These are phyloP conservation scores for Manis crassicaudata DNA, from an alignment of 2,797 vertebrate genomes.

Conservation along the genomic window DNA sequence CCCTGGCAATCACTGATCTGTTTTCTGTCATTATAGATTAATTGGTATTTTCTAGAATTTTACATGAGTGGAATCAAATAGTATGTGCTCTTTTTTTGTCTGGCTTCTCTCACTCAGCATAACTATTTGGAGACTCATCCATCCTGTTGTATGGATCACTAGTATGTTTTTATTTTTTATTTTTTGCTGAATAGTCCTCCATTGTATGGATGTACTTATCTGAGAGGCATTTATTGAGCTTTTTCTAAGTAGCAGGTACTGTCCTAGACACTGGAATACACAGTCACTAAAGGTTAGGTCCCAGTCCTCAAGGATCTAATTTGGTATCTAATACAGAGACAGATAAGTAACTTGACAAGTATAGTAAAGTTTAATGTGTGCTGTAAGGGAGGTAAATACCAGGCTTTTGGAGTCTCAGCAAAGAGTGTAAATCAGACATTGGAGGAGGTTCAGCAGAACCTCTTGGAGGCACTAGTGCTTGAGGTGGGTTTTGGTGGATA, in stretches of 20 bases:
- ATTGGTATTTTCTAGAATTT: constrained; percentile 37
- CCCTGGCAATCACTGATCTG: neutral
- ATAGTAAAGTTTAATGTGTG: neutral
- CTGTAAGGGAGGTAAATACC: neutral
- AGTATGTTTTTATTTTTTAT: neutral
- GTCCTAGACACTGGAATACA: neutral
- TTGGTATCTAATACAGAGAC: neutral
- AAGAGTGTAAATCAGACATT: neutral
- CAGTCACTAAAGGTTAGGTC: neutral
- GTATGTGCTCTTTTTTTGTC: neutral
- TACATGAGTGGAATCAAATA: neutral
- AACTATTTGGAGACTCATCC: neutral
- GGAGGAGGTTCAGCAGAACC: neutral
- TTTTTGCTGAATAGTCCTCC: neutral
- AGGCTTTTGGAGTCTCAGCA: neutral
- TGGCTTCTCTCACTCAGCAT: neutral
- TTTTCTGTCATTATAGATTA: neutral
- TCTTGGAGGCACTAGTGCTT: neutral
- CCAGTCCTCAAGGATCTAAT: neutral
- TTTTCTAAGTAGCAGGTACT: neutral
- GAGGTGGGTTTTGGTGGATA: neutral
- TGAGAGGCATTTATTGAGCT: neutral
- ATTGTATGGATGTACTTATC: neutral
- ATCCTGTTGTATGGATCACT: neutral
- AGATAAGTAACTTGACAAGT: neutral